Evolutionary conservation across 2,113 vertebrate species (phyloP).

Genomic region (Bombycilla garrulus): DNA sequence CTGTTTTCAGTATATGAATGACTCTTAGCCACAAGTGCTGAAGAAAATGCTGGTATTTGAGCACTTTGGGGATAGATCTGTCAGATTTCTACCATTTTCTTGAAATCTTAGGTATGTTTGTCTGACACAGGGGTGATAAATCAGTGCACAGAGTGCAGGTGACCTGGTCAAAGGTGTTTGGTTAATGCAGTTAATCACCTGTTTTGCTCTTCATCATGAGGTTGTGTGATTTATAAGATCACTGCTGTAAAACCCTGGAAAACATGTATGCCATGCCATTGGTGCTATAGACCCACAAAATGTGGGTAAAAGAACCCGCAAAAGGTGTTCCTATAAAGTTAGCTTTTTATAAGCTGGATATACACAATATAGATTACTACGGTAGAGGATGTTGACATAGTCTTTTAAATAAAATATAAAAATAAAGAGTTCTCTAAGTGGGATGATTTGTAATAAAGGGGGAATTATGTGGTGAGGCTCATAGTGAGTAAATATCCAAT

Average conservation of each 20-base stretch:
- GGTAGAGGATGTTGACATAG: background rate
- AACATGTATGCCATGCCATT: background rate
- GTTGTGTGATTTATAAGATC: background rate
- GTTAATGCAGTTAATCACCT: background rate
- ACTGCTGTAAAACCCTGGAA: background rate
- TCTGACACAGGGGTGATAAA: background rate
- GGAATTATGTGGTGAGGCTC: fast-evolving
- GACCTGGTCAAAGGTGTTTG: background rate
- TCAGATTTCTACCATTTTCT: background rate
- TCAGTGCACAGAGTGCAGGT: background rate
- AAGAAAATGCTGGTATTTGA: background rate
- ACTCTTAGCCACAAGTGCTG: background rate
- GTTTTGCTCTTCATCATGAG: background rate
- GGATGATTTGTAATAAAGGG: background rate
- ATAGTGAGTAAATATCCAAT: background rate
- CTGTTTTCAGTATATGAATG: background rate
- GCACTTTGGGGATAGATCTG: background rate
- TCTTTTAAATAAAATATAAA: background rate
- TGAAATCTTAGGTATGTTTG: background rate
- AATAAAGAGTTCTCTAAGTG: background rate
- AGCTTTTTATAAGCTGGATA: background rate
- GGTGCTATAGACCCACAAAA: background rate
- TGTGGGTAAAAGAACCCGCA: background rate
- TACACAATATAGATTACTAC: background rate
- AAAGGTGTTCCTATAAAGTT: background rate